Evolutionary conservation across 1,140 invertebrate genomes (phyloP), one percentile per base, ranked within the genome.

Genomic region (Telenomus remus): DNA sequence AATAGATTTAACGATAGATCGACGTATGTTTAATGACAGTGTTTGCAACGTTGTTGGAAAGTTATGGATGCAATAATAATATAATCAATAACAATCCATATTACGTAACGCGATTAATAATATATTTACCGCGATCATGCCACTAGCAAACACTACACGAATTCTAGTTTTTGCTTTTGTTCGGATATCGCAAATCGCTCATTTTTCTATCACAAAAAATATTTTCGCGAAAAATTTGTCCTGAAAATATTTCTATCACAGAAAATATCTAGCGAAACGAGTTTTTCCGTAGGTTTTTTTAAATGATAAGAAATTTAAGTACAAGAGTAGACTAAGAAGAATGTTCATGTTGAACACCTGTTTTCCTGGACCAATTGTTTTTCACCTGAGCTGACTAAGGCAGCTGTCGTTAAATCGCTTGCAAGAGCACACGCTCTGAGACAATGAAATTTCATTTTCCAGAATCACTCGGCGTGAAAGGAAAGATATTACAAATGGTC

Each of bases 381-480:
- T 57, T 55, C 35, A 12, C 27, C 33, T 47, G 27, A n/a, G n/a
- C n/a, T 34, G 8, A 61, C 33, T 15, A 34, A 39, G 11, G 56
- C 54, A 55, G 56, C 49, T 49, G 64, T 39, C 53, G 64, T 55
- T 50, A 66, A 68, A 61, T 66, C 53, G 51, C 57, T 56, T 61
- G 59, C 60, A n/a, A n/a, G n/a, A n/a, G n/a, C 49, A 59, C 35
- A 19, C 16, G 35, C 48, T 9, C 15, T 13, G 13, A 48, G 47
- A 73, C 69, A 71, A 65, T 66, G 65, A 70, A 73, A 74, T 73
- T 78, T 70, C 56, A 70, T 78, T 77, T 78, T 74, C 64, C 51
- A 78, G 76, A 78, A 70, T 73, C 70, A 63, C 61, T 69, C 44
- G 42, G 65, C 64, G 76, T 78, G 76, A 74, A 78, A 78, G 70